Base-by-base conservation (phyloP, 2,113 vertebrate species). In the Podilymbus podiceps region DNA sequence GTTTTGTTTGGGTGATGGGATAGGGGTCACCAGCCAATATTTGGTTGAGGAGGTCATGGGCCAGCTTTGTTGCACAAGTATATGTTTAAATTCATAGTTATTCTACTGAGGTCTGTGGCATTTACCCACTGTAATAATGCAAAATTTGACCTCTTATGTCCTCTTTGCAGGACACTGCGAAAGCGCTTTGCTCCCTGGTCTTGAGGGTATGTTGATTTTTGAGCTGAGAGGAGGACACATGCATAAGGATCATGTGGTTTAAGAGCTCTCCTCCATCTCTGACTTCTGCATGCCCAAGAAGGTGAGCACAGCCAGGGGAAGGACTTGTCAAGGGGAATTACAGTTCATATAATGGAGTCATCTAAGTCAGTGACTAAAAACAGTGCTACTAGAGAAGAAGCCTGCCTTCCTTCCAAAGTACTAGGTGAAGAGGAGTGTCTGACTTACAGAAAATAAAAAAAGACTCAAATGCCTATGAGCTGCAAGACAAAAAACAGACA, bases 1-100 rank as follows among this genome's bases (percentile, higher is more conserved):
- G 49, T 89, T 96, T 96, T 90, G n/a, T 94, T 95, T 89, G 76
- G 62, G 67, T 23, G 12, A 55, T 63, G 73, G 67, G 28, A 75
- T 40, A 76, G n/a, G 58, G 9, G 24, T 79, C 68, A 93, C 6
- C 13, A 84, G 73, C 66, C 84, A 92, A 40, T 47, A 91, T 95
- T 89, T 74, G 62, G 16, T 42, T 87, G 63, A 85, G 52, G 23
- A 93, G n/a, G 53, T 62, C 75, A 60, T 15, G 24, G 71, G 68
- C 27, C 82, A 83, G 42, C 27, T 77, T 93, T 78, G 76, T 94
- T 96, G 73, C 81, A 87, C 73, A 95, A 95, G 49, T 63, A 90
- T 40, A 67, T 31, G 72, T 33, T 87, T 68, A 88, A 88, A 82
- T 82, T 68, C 42, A 73, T 38, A 94, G 50, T 83, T 93, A 72